Evolutionary conservation across 53 echinoderm and acorn worm species (phyloP).

Genomic region (Stichopus horrens): DNA sequence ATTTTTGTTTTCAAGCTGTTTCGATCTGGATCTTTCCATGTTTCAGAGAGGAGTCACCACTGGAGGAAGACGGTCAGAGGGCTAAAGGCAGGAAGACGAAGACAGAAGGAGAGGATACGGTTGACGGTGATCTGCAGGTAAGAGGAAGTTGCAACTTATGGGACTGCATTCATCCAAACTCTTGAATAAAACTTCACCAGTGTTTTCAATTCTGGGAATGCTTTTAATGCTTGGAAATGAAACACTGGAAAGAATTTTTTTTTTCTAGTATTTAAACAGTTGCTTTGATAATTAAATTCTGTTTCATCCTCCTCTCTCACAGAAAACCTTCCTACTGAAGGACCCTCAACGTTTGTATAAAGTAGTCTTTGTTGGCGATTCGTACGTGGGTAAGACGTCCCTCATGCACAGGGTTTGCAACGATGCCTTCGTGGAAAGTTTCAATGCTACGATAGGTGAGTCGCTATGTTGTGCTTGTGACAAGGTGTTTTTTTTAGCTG

Average conservation of each 20-base stretch:
- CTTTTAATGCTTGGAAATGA: too few species aligned
- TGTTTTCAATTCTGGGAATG: too few species aligned
- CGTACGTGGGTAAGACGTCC: slow-evolving; percentile 91
- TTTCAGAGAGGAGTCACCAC: slow-evolving; percentile 52
- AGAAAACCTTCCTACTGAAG: slow-evolving; percentile 48
- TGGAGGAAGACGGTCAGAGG: slow-evolving; percentile 37
- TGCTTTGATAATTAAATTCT: too few species aligned
- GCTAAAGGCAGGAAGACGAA: slow-evolving; percentile 38
- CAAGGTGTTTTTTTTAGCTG: not conserved
- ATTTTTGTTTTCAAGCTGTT: too few species aligned
- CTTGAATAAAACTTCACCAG: too few species aligned
- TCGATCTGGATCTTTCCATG: not conserved
- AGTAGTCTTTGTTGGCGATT: slow-evolving; percentile 96
- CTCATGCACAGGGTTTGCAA: slow-evolving; percentile 91
- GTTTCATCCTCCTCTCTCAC: not conserved
- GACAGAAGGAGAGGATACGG: slow-evolving; percentile 38
- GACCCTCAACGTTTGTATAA: slow-evolving; percentile 92
- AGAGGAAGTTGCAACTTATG: too few species aligned
- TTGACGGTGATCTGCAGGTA: not conserved
- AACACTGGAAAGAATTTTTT: too few species aligned
- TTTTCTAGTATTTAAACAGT: too few species aligned
- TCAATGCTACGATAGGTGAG: slow-evolving; percentile 94
- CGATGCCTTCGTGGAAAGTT: slow-evolving; percentile 68
- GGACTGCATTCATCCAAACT: too few species aligned
- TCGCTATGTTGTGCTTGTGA: not conserved